phyloP scores from a whole-genome alignment of 1,140 invertebrate genomes.

The Bombus sibiricus region DNA sequence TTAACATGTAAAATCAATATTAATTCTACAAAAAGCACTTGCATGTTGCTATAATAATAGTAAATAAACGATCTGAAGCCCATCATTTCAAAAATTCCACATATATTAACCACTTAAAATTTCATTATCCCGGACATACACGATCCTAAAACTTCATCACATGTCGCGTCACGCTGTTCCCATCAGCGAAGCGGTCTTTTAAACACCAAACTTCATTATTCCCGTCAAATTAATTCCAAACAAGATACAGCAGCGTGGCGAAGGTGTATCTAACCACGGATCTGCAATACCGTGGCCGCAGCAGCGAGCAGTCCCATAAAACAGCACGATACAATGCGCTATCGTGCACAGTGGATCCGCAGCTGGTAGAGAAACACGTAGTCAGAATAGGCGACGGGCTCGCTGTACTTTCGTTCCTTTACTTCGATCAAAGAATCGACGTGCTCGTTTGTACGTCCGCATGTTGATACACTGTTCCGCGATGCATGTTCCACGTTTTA shows the following conservation, averaged over 20 bases:
- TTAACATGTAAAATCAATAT: too few relatives aligned
- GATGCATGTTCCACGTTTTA: conserved; percentile 28
- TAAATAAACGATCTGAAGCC: too few relatives aligned
- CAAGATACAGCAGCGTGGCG: neutral
- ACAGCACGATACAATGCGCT: conserved; percentile 30
- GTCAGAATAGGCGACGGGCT: conserved; percentile 27
- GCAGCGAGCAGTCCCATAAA: conserved; percentile 26
- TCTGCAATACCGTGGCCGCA: neutral
- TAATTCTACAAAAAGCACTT: too few relatives aligned
- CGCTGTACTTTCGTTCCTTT: conserved; percentile 34
- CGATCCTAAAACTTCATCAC: neutral
- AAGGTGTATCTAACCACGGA: conserved; percentile 4
- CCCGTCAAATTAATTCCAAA: conserved; percentile 1
- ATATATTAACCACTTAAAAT: neutral
- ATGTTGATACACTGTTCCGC: conserved; percentile 47
- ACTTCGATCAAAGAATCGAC: conserved; percentile 47
- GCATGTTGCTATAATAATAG: too few relatives aligned
- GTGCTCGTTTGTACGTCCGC: conserved; percentile 40
- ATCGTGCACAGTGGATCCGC: conserved; percentile 31
- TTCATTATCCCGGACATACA: neutral
- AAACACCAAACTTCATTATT: neutral
- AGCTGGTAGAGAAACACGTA: conserved; percentile 10
- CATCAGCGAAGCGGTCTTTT: neutral
- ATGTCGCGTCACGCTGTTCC: neutral
- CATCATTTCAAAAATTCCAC: too few relatives aligned